Percentiles rank a stretch among this genome's conserved stretches.
Evolutionary conservation across 2,888 invertebrate species (phyloP).

Genomic region (Drosophila merina): DNA sequence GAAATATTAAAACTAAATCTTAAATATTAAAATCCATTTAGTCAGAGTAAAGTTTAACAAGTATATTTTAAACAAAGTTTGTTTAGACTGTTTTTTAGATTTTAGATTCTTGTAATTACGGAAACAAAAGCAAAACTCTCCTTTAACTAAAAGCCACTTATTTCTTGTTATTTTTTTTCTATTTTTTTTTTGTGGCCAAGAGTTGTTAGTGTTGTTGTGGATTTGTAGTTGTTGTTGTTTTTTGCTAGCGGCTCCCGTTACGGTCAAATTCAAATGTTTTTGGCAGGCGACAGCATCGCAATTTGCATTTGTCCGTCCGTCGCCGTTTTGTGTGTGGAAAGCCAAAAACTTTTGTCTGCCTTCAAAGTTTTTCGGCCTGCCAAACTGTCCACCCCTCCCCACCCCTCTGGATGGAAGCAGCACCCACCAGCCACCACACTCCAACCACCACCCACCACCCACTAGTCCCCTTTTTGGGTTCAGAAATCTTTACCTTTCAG

Average conservation of each 20-base stretch:
- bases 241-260: conserved; percentile 32
- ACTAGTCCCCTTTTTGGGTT: not conserved
- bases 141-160: not conserved
- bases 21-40: no score
- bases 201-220: conserved; percentile 3
- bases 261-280: conserved; percentile 41
- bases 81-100: not conserved
- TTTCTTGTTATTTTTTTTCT: not conserved
- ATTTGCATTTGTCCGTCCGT: conserved; percentile 32
- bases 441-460: not conserved
- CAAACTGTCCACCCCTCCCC: conserved; percentile 28
- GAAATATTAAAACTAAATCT: no score
- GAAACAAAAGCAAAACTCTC: not conserved
- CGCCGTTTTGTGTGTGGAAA: conserved; percentile 1
- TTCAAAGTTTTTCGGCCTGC: conserved; percentile 64
- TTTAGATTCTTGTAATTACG: not conserved
- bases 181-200: not conserved
- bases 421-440: not conserved
- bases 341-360: conserved; percentile 52
- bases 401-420: not conserved
- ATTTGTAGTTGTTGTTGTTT: conserved; percentile 14
- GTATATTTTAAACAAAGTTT: not conserved
- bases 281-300: conserved; percentile 53
- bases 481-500: conserved; percentile 38
- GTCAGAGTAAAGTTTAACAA: no score